phyloP scores from a whole-genome alignment of 2,113 vertebrate genomes.

The Alaudala cheleensis region DNA sequence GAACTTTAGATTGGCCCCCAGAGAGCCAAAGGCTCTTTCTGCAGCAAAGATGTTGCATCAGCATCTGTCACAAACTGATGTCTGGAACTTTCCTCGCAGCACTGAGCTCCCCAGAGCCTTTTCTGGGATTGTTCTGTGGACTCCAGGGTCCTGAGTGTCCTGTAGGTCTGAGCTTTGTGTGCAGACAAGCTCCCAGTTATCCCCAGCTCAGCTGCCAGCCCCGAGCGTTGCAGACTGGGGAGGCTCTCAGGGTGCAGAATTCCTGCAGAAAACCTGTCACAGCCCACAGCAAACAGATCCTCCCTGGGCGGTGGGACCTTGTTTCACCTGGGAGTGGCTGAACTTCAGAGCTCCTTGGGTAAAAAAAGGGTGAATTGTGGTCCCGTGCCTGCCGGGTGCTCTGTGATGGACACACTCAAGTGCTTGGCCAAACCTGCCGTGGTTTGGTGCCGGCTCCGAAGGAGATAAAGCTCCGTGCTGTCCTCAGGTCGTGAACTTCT shows the following conservation, averaged over 20 bases:
- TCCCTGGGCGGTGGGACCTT: neutral
- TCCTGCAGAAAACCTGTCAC: neutral
- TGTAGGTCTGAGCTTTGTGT: neutral
- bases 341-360: neutral
- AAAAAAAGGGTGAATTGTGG: neutral
- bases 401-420: accelerated
- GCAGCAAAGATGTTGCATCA: neutral
- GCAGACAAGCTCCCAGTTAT: neutral
- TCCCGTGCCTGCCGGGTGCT: neutral
- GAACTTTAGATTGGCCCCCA: constrained; percentile 4
- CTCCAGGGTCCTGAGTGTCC: neutral
- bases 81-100: neutral
- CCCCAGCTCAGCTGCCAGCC: neutral
- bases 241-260: neutral
- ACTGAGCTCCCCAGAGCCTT: neutral
- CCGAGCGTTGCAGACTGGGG: accelerated
- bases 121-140: neutral
- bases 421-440: neutral
- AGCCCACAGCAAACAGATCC: neutral
- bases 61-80: neutral
- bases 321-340: neutral
- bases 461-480: neutral
- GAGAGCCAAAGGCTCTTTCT: neutral
- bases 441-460: neutral
- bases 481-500: neutral